Conservation (phyloP, 2,888 invertebrate species). For the Amblyteles armatorius region DNA sequence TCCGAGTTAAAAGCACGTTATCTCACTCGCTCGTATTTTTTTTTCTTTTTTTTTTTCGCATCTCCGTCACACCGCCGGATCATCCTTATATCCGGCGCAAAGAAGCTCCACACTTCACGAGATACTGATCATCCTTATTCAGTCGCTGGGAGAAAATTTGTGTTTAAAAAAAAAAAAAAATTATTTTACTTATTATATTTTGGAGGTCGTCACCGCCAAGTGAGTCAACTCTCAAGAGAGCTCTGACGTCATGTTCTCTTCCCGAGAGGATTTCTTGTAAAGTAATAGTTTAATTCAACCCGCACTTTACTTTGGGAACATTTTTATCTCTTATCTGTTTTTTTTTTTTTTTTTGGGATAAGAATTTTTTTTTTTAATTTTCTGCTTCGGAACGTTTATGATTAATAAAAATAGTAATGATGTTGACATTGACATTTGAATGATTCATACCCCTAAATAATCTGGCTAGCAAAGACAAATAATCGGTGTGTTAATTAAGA, state of each 20-base stretch:
- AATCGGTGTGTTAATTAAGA: too few species aligned
- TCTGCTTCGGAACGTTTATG: too few species aligned
- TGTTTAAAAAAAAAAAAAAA: too few species aligned
- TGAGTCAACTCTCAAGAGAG: conserved; percentile 9
- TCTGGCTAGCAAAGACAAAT: too few species aligned
- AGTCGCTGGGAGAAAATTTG: neutral
- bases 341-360: too few species aligned
- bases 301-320: neutral
- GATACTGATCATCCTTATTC: conserved; percentile 14
- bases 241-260: neutral
- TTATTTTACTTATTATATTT: neutral
- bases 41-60: neutral
- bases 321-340: neutral
- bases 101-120: neutral
- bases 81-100: conserved; percentile 27
- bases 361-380: too few species aligned
- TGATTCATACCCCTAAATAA: too few species aligned
- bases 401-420: too few species aligned
- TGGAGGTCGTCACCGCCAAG: conserved; percentile 22
- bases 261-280: neutral
- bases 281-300: neutral
- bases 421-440: too few species aligned
- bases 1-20: conserved; percentile 3
- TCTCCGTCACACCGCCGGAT: neutral
- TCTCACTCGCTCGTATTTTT: neutral